phyloP scores from a whole-genome alignment of 2,888 invertebrate species.

The Agonopterix heracliana region DNA sequence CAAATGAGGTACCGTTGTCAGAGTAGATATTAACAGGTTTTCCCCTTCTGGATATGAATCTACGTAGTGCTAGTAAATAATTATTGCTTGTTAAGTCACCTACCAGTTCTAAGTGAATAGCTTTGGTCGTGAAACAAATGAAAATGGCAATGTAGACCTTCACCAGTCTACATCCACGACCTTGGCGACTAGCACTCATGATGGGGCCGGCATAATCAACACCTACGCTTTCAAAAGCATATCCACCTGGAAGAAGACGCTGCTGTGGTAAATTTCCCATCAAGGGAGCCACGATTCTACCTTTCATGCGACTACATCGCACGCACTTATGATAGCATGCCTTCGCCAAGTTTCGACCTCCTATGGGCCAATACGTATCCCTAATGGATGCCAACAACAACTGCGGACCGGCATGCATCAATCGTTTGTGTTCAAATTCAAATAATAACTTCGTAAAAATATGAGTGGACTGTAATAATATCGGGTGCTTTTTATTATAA shows the following conservation, averaged over 20 bases:
- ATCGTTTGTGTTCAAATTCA: constrained; percentile 13
- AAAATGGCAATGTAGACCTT: too few species aligned
- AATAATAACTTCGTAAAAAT: constrained; percentile 16
- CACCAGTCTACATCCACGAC: too few species aligned
- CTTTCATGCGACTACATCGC: constrained; percentile 2
- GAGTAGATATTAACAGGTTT: too few species aligned
- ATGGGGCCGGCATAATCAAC: too few species aligned
- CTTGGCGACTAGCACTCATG: too few species aligned
- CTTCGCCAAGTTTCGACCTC: constrained; percentile 17
- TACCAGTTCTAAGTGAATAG: too few species aligned
- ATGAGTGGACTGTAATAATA: constrained; percentile 26
- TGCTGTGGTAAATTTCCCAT: constrained; percentile 19
- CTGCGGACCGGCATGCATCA: constrained; percentile 22
- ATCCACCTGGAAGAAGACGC: constrained; percentile 10
- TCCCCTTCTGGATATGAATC: too few species aligned
- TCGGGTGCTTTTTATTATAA: constrained; percentile 23
- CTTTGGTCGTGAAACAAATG: too few species aligned
- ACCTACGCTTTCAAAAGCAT: constrained; percentile 13
- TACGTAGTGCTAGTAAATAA: too few species aligned
- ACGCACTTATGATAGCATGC: not conserved
- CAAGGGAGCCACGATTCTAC: constrained; percentile 6
- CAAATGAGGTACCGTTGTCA: too few species aligned
- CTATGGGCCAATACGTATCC: constrained; percentile 19
- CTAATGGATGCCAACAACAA: constrained; percentile 14
- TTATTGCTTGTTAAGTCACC: too few species aligned